Evolutionary conservation across 1,140 invertebrate genomes (phyloP).

Genomic region (Sitobion miscanthi): DNA sequence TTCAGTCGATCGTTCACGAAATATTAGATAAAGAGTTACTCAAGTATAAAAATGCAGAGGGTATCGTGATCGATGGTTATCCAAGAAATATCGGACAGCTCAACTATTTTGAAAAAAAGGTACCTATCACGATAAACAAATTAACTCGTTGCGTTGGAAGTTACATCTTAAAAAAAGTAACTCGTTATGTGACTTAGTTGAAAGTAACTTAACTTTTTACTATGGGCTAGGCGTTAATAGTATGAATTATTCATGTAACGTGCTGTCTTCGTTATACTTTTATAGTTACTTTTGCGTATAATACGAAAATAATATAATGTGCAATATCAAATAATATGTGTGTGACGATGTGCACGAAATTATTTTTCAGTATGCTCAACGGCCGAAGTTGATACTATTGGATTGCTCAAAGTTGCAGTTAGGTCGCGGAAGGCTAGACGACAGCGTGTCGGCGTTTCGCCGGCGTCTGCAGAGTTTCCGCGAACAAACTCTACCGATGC

Average conservation of each 20-base stretch:
- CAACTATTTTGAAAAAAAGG: conserved; percentile 82
- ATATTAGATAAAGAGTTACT: conserved; percentile 71
- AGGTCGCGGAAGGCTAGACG: conserved; percentile 78
- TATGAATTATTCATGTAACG: too few species aligned
- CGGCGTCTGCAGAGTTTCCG: conserved; percentile 83
- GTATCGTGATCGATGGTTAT: conserved; percentile 88
- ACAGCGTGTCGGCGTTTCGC: conserved; percentile 82
- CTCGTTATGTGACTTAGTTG: too few species aligned
- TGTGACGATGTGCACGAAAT: not conserved
- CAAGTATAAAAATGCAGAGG: conserved; percentile 68
- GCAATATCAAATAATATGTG: too few species aligned
- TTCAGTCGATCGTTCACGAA: conserved; percentile 69
- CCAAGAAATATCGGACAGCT: conserved; percentile 86
- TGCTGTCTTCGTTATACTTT: too few species aligned
- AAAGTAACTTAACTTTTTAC: too few species aligned
- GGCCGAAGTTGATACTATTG: conserved; percentile 77
- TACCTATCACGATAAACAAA: not conserved
- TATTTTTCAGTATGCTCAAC: conserved; percentile 71
- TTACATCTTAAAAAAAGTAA: too few species aligned
- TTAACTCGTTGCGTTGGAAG: too few species aligned
- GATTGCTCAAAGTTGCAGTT: conserved; percentile 87
- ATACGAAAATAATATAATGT: too few species aligned
- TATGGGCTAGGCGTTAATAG: too few species aligned
- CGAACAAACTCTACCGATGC: conserved; percentile 83
- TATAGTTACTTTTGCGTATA: too few species aligned